These are phyloP conservation scores for Perdita meconis DNA, from an alignment of 2,888 invertebrate genomes.

Conservation along the genomic window DNA sequence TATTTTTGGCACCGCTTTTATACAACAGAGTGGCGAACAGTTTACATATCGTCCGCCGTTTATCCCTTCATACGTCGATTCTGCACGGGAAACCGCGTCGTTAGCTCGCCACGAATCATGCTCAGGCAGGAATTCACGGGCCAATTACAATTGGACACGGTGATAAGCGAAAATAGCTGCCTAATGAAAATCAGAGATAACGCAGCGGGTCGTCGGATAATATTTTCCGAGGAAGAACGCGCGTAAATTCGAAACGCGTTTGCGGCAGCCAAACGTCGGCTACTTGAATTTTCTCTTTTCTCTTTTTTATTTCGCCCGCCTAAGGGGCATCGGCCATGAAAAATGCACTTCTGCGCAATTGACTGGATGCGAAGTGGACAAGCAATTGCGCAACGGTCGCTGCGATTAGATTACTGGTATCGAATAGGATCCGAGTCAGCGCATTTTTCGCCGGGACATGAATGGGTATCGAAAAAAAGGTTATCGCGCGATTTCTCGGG, in stretches of 20 bases:
- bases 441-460: conserved; percentile 6
- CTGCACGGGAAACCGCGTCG: neutral
- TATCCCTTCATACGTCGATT: neutral
- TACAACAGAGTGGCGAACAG: neutral
- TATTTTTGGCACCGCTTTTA: conserved; percentile 4
- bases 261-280: neutral
- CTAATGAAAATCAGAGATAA: conserved; percentile 46
- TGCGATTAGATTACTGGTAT: conserved; percentile 33
- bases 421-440: conserved; percentile 23
- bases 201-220: conserved; percentile 51
- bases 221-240: conserved; percentile 8
- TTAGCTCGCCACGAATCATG: conserved; percentile 5
- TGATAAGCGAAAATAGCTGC: conserved; percentile 57
- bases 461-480: conserved; percentile 25
- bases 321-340: conserved; percentile 7
- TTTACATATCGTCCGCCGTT: neutral
- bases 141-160: conserved; percentile 53
- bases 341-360: conserved; percentile 15
- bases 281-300: conserved; percentile 5
- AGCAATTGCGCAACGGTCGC: conserved; percentile 13
- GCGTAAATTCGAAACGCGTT: conserved; percentile 31
- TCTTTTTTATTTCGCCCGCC: conserved; percentile 4
- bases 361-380: neutral
- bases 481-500: conserved; percentile 22
- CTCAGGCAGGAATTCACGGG: conserved; percentile 42